Evolutionary conservation across 2,797 vertebrate species (phyloP), one percentile per base, ranked within the genome.

Genomic region (Enteromius afrohamiltoni): DNA sequence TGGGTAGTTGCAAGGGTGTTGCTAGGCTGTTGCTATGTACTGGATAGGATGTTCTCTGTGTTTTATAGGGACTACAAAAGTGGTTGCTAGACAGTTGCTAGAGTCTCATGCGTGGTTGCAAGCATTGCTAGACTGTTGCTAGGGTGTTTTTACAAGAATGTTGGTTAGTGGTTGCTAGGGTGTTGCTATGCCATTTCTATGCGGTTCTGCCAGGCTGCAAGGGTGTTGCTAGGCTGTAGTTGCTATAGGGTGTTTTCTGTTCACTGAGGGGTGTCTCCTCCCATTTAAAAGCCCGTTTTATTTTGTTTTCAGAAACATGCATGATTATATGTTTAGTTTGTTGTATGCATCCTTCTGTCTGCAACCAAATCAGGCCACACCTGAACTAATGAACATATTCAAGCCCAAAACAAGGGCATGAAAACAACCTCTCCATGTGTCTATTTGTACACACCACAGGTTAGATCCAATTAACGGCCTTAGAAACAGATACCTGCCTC

Each of bases 381-480:
- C 23, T 62, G 65, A 40, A 37, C 34, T 11, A 42, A 37, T 23
- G 14, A 14, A 64, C 40, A 21, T 64, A 23, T 47, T 78, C 42
- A 65, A 26, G 5, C 42, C 26, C 76, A 34, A 47, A 65, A 49
- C 26, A 78, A 49, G 76, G 17, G 11, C 10, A 4, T 65, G 60
- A 65, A 49, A 49, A 64, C 62, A 62, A 71, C 53, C 31, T 73
- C 19, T 40, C 37, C 3, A 1, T 62, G 37, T 62, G 23, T 69
- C 78, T 81, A 69, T 79, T 79, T 79, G 68, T 73, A 81, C 79
- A 34, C 68, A 47, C 16, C 53, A 2, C 67, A n/a, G 23, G 17
- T 49, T 31, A 81, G 16, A 81, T 81, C 79, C 79, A 42, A 73
- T 73, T 73, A 81, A 47, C 37, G 5, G 79, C 6, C 34, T 81